Conservation (phyloP, 2,113 vertebrate species). For the Genyomyrus donnyi region DNA sequence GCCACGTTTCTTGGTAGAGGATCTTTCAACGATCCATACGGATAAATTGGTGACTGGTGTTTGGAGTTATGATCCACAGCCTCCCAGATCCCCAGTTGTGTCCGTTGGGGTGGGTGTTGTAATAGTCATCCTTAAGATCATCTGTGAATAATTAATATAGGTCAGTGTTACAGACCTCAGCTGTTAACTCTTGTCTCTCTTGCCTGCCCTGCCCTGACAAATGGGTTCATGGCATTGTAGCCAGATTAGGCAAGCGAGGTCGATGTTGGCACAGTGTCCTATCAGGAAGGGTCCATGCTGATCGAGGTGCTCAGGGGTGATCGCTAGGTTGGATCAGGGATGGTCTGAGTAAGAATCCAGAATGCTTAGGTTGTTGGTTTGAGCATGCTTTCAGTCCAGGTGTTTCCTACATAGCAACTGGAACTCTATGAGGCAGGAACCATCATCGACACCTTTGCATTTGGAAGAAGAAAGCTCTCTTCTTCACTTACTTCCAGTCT, state of each 20-base stretch:
- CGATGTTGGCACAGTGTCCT: background rate
- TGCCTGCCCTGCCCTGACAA: background rate
- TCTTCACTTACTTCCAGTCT: background rate
- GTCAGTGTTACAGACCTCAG: constrained; percentile 16
- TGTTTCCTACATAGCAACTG: background rate
- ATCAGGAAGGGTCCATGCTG: background rate
- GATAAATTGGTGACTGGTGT: background rate
- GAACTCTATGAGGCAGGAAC: background rate
- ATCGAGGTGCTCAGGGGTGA: background rate
- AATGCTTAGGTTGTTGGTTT: background rate
- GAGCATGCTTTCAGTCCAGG: background rate
- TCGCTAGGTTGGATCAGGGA: background rate
- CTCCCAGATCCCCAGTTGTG: background rate
- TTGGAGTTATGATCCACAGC: background rate
- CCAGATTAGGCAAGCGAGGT: background rate
- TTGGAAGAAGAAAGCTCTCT: background rate
- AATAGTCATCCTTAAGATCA: background rate
- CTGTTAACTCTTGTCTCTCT: constrained; percentile 2
- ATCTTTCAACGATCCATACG: background rate
- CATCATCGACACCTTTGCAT: background rate
- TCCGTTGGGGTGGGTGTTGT: background rate
- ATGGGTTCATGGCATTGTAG: background rate
- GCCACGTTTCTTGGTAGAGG: background rate
- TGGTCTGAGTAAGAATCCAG: background rate
- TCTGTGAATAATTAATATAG: constrained; percentile 22